Percentiles rank a stretch among this genome's conserved stretches.
phyloP scores from a whole-genome alignment of 2,797 vertebrate species.

The Ceryle rudis region DNA sequence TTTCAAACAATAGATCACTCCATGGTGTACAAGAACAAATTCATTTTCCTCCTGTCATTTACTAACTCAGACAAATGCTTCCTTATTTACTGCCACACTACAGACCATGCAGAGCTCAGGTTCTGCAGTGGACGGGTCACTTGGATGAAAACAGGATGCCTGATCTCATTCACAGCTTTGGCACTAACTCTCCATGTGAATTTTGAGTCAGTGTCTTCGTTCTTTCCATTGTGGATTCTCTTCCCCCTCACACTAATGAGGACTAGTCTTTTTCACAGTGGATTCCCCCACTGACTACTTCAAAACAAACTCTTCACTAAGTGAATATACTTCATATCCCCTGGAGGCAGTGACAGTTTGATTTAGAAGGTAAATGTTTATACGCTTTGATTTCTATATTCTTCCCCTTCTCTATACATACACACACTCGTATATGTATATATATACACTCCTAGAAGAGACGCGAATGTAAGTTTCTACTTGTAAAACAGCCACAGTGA shows the following conservation, averaged over 20 bases:
- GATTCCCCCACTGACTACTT: not conserved
- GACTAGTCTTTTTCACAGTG: not conserved
- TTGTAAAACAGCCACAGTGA: not conserved
- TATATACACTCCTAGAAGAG: not conserved
- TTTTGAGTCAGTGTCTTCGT: not conserved
- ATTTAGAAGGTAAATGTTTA: not conserved
- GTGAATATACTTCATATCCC: not conserved
- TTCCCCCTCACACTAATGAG: not conserved
- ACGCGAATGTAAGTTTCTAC: not conserved
- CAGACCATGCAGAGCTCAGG: not conserved
- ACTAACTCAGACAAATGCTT: not conserved
- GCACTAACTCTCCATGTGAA: not conserved
- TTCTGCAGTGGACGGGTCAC: not conserved
- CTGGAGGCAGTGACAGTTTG: not conserved
- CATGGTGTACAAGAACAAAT: not conserved
- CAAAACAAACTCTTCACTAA: not conserved
- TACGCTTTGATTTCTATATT: not conserved
- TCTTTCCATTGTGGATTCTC: not conserved
- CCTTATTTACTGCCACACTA: not conserved
- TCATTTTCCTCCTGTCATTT: not conserved
- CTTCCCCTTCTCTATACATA: not conserved
- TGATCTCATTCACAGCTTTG: not conserved
- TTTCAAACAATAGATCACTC: conserved; percentile 21
- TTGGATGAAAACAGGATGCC: not conserved
- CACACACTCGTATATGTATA: not conserved